Evolutionary conservation across 2,888 invertebrate species (phyloP), one percentile per base, ranked within the genome.

Genomic region (Galerucella pusilla): DNA sequence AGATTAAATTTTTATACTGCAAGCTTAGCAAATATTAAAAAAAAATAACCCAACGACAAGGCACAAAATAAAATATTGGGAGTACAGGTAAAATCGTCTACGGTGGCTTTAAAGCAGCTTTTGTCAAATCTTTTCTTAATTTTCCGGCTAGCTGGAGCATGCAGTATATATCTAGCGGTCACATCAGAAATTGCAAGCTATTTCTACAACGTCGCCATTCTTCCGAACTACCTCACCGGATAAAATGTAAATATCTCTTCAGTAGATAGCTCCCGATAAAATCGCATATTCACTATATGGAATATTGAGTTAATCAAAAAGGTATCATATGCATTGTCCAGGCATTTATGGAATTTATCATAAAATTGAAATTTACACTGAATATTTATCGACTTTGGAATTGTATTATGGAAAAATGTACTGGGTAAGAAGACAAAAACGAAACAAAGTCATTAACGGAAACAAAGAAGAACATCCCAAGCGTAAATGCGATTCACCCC

Each of bases 91-190:
- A 75, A 77, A 73, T 76, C 72, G 57, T 65, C 70, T 65, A 70
- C 74, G 75, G 74, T 76, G 73, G 73, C 68, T 74, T 75, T 73
- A 70, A 74, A 68, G 68, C 67, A 72, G 76, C 77, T 77, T 78
- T 79, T 77, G 78, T 78, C 75, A 78, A 78, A 78, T 78, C 78
- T 77, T 75, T 77, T 75, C 75, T 76, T 80, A 80, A 81, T 81
- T 81, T 80, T 81, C 80, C 80, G 74, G 81, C 74, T 74, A 78
- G 79, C 75, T 81, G 81, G 71, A 46, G 78, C 81, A 75, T 80
- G 77, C 75, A 71, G 80, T 76, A 69, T 69, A 61, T 69, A 78
- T 71, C 74, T 71, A 71, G 76, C 73, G 78, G 69, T 72, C 76
- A 76, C 73, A 78, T 76, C 78, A 78, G 76, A 78, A 75, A 78